These are phyloP conservation scores for Dolichopus griseipennis DNA, from an alignment of 2,888 invertebrate genomes.

Conservation along the genomic window DNA sequence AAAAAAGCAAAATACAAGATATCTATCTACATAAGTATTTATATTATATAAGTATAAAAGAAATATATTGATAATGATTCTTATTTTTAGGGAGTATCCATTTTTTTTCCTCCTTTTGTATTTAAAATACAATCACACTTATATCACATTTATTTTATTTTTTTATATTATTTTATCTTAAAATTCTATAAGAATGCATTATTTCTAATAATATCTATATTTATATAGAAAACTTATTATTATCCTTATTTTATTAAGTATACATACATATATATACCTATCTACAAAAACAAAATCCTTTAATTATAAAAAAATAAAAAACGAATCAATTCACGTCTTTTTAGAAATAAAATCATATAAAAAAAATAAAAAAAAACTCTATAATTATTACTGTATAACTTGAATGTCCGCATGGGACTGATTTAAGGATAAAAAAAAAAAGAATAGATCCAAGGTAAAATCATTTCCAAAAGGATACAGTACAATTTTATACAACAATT, in stretches of 20 bases:
- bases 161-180: too few species aligned
- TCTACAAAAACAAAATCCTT: not conserved
- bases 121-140: not conserved
- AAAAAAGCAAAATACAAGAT: too few species aligned
- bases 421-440: not conserved
- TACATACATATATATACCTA: not conserved
- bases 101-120: not conserved
- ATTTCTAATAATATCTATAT: too few species aligned
- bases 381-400: not conserved
- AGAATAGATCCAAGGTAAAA: not conserved
- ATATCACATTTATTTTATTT: constrained; percentile 2
- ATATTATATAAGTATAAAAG: not conserved
- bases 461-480: too few species aligned
- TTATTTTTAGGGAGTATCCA: not conserved
- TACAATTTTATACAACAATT: not conserved
- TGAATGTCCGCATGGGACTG: constrained; percentile 1
- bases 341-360: too few species aligned
- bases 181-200: not conserved
- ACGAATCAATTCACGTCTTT: too few species aligned
- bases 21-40: too few species aligned
- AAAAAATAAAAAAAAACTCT: not conserved
- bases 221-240: too few species aligned
- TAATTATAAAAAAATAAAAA: too few species aligned
- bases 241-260: not conserved
- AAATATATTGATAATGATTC: too few species aligned